These are phyloP conservation scores for Zaprionus capensis DNA, from an alignment of 1,140 invertebrate species.

Conservation along the genomic window DNA sequence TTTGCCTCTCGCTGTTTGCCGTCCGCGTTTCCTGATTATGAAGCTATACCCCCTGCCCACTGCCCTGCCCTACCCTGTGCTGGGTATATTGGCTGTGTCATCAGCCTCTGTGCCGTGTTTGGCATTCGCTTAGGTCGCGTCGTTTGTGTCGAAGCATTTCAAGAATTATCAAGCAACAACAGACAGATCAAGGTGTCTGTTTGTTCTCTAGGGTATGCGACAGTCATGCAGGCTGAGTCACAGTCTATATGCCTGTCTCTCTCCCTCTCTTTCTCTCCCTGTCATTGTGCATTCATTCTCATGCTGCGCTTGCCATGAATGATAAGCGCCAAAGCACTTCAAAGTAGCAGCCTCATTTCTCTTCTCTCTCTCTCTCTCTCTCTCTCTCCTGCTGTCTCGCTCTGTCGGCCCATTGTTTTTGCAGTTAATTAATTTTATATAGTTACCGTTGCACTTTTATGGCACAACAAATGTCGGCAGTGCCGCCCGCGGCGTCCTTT, in stretches of 20 bases:
- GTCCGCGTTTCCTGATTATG: constrained; percentile 66
- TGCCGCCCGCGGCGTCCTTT: constrained; percentile 32
- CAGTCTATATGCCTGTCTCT: not conserved
- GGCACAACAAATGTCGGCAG: constrained; percentile 39
- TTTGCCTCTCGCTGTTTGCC: constrained; percentile 19
- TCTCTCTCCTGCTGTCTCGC: not conserved
- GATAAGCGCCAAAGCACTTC: constrained; percentile 57
- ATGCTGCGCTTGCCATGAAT: constrained; percentile 48
- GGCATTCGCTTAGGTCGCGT: not conserved
- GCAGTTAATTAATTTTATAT: constrained; percentile 77
- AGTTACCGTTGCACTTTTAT: constrained; percentile 67
- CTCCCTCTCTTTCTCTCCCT: not conserved
- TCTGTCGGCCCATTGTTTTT: constrained; percentile 17
- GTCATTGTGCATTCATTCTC: constrained; percentile 33
- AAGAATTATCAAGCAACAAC: not conserved
- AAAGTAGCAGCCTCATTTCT: constrained; percentile 17
- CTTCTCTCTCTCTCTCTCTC: not conserved
- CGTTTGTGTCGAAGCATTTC: not conserved
- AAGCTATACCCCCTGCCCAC: constrained; percentile 1
- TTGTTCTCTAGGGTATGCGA: not conserved
- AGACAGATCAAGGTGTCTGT: constrained; percentile 1
- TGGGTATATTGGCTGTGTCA: constrained; percentile 45
- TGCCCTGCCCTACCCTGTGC: not conserved
- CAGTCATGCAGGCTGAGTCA: not conserved
- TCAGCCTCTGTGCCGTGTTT: constrained; percentile 1